phyloP scores from a whole-genome alignment of 2,797 vertebrate genomes.

The Rhinatrema bivittatum region DNA sequence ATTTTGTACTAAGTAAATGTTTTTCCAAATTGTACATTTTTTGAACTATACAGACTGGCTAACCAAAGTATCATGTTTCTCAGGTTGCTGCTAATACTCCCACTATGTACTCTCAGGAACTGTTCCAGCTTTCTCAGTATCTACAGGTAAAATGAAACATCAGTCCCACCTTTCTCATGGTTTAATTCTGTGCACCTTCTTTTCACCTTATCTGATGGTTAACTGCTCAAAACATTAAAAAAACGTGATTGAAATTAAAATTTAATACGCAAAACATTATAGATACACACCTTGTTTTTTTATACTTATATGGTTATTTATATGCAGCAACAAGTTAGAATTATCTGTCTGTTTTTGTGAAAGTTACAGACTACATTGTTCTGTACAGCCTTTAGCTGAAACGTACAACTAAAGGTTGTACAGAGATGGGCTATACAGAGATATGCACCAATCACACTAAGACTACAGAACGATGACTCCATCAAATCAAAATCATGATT shows the following conservation, averaged over 20 bases:
- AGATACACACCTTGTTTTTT: background rate
- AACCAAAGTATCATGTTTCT: no score
- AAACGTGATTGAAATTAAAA: background rate
- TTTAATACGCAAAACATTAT: background rate
- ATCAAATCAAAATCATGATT: no score
- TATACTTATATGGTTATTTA: background rate
- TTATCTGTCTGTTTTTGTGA: background rate
- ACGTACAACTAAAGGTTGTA: no score
- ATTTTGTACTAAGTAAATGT: no score
- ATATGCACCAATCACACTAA: no score
- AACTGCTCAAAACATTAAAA: background rate
- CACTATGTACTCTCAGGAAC: conserved; percentile 99
- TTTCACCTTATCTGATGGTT: background rate
- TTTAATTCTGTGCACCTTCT: background rate
- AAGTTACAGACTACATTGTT: no score
- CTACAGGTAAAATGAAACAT: conserved; percentile 81
- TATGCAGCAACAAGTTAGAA: background rate
- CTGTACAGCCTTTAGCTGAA: no score
- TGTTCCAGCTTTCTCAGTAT: conserved; percentile 99
- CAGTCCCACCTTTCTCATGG: conserved; percentile 23
- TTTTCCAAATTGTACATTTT: no score
- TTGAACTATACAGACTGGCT: no score
- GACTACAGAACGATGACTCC: no score
- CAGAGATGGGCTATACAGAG: no score
- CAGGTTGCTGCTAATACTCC: conserved; percentile 97